Evolutionary conservation across 2,113 vertebrate genomes (phyloP).

Genomic region (Dasyurus viverrinus): DNA sequence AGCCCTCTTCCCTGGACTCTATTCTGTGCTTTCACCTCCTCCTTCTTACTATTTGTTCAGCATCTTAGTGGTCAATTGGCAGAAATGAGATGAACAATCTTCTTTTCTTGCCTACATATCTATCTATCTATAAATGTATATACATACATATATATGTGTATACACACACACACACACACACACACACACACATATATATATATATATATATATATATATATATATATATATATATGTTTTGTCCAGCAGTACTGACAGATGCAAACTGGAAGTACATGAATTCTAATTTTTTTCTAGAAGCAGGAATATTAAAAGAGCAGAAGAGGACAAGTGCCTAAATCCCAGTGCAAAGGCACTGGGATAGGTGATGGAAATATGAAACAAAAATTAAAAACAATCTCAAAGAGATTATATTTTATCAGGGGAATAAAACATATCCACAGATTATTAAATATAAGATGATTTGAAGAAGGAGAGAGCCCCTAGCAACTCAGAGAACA

Average conservation of each 20-base stretch:
- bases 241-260: not conserved
- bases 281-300: not conserved
- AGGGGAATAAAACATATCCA: not conserved
- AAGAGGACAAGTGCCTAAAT: not conserved
- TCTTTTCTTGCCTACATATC: not conserved
- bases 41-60: not conserved
- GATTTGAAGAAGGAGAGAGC: not conserved
- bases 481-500: not conserved
- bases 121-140: no score
- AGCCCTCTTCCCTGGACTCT: not conserved
- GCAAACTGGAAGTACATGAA: not conserved
- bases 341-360: not conserved
- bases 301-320: not conserved
- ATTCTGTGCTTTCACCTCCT: accelerated
- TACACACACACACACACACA: no score
- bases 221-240: no score
- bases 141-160: no score
- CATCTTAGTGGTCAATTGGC: not conserved
- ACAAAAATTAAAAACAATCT: not conserved
- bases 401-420: not conserved
- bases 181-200: accelerated
- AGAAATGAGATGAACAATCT: not conserved
- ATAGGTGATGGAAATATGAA: not conserved
- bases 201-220: no score
- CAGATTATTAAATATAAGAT: not conserved